Evolutionary conservation across 2,888 invertebrate species (phyloP), one percentile per base, ranked within the genome.

Genomic region (Galeruca laticollis): DNA sequence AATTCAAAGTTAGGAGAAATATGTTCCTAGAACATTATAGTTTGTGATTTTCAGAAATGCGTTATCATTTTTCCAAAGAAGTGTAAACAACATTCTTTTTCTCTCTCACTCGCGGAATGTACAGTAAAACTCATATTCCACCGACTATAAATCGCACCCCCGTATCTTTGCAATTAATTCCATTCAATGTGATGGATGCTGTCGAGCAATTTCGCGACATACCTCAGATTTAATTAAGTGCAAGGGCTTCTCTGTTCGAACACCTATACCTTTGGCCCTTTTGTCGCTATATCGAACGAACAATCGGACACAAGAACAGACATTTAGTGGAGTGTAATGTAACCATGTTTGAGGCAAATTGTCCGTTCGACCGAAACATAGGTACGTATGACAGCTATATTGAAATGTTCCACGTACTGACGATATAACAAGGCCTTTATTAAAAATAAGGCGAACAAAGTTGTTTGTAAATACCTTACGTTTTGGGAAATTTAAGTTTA

Each of bases 251-350:
- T 15, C 57, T 61, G 47, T 63, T 47, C 43, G n/a, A 18, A 35
- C 18, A 57, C 56, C 35, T 18, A 21, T 47, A 60, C 60, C 26
- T 49, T 47, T 60, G 47, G 21, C 47, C 47, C 47, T 43, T 31
- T 8, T 15, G 31, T 63, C n/a, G 18, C 56, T 56, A 31, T 57
- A 56, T 56, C 56, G 56, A 57, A 35, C 62, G 40, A 64, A 69
- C 68, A 70, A 70, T 68, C 60, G 72, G 69, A 70, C 70, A 72
- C 61, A 68, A 70, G 64, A 70, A 72, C 68, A 61, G 60, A 60
- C 63, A 72, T 72, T 72, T 70, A 72, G 70, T 72, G 68, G 64
- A 68, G 63, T 70, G 72, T 70, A 72, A 72, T 69, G 60, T 49
- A 72, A 70, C 63, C 67, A 67, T 68, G 69, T 72, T 72, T 64